Percentiles rank a stretch among this genome's conserved stretches.
Evolutionary conservation across 2,113 vertebrate genomes (phyloP).

Genomic region (Anguilla japonica): DNA sequence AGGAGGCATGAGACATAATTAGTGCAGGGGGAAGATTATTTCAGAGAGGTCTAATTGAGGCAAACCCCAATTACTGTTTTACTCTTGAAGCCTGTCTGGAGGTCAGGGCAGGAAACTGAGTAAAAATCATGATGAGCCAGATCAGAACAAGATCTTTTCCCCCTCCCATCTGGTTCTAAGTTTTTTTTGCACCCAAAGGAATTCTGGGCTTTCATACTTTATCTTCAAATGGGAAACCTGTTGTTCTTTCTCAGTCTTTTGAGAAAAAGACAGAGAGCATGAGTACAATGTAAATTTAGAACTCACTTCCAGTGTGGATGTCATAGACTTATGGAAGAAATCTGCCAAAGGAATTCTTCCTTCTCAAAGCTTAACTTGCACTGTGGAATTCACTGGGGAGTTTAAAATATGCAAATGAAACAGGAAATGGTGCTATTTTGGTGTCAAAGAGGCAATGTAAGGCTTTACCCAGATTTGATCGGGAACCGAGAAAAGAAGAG

Average conservation of each 20-base stretch:
- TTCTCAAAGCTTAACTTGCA: conserved; percentile 27
- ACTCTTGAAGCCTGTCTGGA: conserved; percentile 12
- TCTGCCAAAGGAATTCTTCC: conserved; percentile 25
- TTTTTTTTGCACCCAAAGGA: neutral
- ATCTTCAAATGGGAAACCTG: neutral
- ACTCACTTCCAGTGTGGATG: neutral
- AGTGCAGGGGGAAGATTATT: conserved; percentile 18
- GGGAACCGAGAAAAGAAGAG: neutral
- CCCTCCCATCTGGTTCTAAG: neutral
- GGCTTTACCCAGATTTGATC: conserved; percentile 5
- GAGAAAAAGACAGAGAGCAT: neutral
- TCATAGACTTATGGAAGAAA: conserved; percentile 31
- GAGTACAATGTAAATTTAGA: conserved; percentile 19
- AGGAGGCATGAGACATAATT: conserved; percentile 16
- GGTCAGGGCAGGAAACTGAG: conserved; percentile 17
- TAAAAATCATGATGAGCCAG: conserved; percentile 13
- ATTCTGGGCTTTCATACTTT: neutral
- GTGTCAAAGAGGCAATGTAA: neutral
- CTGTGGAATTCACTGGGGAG: conserved; percentile 14
- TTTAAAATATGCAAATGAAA: conserved; percentile 15
- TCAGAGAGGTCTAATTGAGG: conserved; percentile 32
- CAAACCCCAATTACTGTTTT: conserved; percentile 43
- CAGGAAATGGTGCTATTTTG: neutral
- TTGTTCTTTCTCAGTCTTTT: neutral
- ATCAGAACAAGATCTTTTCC: neutral